Evolutionary conservation across 2,113 vertebrate species (phyloP).

Genomic region (Varanus komodoensis): DNA sequence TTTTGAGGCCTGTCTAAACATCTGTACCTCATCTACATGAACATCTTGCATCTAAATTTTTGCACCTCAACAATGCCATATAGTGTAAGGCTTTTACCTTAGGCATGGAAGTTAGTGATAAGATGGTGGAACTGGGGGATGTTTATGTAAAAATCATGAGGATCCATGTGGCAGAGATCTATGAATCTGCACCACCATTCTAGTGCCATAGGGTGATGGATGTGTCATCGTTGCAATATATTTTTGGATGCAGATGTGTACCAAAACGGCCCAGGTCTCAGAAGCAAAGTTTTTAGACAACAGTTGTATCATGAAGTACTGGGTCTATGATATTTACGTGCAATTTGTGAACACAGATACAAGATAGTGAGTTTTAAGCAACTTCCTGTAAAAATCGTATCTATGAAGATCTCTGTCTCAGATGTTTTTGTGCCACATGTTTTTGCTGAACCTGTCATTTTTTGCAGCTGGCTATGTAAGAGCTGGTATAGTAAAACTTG

Average conservation of each 20-base stretch:
- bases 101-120: neutral
- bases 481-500: neutral
- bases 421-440: neutral
- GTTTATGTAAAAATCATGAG: neutral
- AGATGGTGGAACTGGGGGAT: neutral
- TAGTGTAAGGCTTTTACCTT: neutral
- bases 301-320: neutral
- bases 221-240: neutral
- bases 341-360: neutral
- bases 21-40: neutral
- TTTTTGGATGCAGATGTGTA: neutral
- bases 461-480: neutral
- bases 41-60: neutral
- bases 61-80: neutral
- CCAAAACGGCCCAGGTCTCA: too few relatives aligned
- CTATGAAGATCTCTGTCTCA: neutral
- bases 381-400: neutral
- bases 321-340: neutral
- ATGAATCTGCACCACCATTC: neutral
- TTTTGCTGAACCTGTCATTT: neutral
- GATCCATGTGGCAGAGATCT: neutral
- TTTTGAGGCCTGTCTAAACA: neutral
- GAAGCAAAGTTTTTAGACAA: neutral
- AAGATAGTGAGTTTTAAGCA: neutral
- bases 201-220: neutral